Base-by-base conservation (phyloP, 2,113 vertebrate genomes). In the Tyto alba region DNA sequence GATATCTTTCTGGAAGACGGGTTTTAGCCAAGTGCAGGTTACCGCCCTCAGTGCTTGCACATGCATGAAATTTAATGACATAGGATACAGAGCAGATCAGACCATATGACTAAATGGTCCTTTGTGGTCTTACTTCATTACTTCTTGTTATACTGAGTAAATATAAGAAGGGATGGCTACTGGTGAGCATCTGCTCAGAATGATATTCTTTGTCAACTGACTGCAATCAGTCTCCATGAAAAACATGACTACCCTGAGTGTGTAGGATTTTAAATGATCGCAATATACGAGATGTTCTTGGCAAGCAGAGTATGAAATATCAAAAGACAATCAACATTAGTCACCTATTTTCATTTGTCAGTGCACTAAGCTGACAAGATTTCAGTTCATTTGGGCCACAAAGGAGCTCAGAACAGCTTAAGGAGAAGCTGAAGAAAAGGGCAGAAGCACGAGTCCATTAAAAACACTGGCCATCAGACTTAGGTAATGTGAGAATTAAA, bases 311-410 rank as follows among this genome's bases (percentile, higher is more conserved):
- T 40, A 69, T 63, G 74, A 93, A 93, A 80, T 81, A 88, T 63
- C 77, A 92, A 62, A 89, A 95, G 59, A 93, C 69, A 92, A 79
- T 81, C 79, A 87, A 89, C 57, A 63, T 90, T 78, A 89, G 77
- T 85, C 76, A 79, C 27, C 30, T 77, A 36, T 91, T 86, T 77
- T 88, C 71, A 95, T 94, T 76, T 92, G 34, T 75, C 73, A 89
- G 38, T 68, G 59, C 60, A 30, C 64, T 89, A 88, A 92, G 83
- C 50, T 89, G 91, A 85, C 53, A 89, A 81, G 64, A 76, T 89
- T 93, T 92, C 72, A 76, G 80, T 96, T 95, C 52, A 75, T 64
- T 67, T 83, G 53, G 34, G 55, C 83, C 83, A 62, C 68, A 92
- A 50, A 91, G 55, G 16, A 83, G 71, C 78, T 85, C 60, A 86